A percentile compares a stretch with the other conserved stretches of the same genome.
Conservation (phyloP, 2,113 vertebrate species). For the Theristicus caerulescens region DNA sequence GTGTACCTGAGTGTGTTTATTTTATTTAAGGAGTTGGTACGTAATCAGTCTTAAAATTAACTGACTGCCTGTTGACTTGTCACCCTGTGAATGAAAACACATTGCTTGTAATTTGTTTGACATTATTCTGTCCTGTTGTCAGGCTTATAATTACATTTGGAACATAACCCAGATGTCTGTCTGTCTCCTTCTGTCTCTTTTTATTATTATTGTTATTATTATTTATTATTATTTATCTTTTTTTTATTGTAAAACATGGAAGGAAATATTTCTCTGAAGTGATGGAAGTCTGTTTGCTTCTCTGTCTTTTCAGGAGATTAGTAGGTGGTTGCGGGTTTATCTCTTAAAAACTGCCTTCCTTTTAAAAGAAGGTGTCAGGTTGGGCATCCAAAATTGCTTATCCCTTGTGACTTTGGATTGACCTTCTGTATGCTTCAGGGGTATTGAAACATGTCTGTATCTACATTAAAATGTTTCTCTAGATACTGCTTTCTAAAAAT, state of each 20-base stretch:
- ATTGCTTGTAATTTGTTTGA: conserved; percentile 70
- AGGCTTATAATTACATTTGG: conserved; percentile 63
- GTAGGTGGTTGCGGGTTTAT: neutral
- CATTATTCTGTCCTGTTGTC: conserved; percentile 65
- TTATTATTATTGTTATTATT: neutral
- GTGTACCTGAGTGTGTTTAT: conserved; percentile 9
- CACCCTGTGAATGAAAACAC: conserved; percentile 70
- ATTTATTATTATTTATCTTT: neutral
- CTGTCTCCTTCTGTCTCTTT: conserved; percentile 27
- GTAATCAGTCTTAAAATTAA: conserved; percentile 67
- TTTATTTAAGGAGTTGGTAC: conserved; percentile 56
- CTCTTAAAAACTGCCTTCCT: neutral
- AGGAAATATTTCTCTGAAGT: neutral
- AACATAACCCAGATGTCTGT: conserved; percentile 68
- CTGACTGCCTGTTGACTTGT: conserved; percentile 66
- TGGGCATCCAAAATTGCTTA: neutral
- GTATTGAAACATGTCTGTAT: neutral
- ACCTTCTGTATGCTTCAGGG: neutral
- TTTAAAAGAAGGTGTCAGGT: neutral
- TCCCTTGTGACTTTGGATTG: neutral
- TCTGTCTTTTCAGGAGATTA: neutral
- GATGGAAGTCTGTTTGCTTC: neutral
- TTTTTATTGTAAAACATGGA: neutral
- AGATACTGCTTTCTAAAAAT: neutral
- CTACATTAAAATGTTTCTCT: neutral